These are phyloP conservation scores for Rhineura floridana DNA, from an alignment of 2,113 vertebrate species.

Conservation along the genomic window DNA sequence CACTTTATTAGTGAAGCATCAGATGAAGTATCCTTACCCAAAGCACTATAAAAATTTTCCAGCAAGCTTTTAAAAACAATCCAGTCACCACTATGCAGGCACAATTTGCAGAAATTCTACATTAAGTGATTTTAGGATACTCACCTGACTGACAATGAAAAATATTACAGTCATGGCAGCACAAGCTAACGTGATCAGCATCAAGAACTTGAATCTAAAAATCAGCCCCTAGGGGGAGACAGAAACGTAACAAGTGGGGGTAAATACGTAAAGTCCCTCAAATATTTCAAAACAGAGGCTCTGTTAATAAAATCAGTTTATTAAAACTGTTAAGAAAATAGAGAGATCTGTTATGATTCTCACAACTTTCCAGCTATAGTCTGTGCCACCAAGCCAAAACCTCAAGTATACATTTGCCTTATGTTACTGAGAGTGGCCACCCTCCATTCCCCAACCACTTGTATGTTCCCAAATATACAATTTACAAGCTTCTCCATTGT, in stretches of 20 bases:
- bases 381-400: not conserved
- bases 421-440: too few relatives aligned
- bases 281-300: not conserved
- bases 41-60: not conserved
- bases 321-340: too few relatives aligned
- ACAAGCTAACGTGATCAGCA: slow-evolving; percentile 95
- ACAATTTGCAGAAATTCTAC: not conserved
- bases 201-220: slow-evolving; percentile 98
- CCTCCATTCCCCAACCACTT: too few relatives aligned
- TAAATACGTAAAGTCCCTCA: not conserved
- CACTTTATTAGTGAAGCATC: not conserved
- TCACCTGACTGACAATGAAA: slow-evolving; percentile 98
- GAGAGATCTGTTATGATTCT: not conserved
- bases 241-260: slow-evolving; percentile 2
- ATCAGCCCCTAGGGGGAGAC: slow-evolving; percentile 88
- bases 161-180: slow-evolving; percentile 97
- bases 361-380: not conserved
- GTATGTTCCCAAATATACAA: too few relatives aligned
- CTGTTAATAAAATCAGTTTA: too few relatives aligned
- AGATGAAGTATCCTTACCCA: not conserved
- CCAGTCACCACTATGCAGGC: not conserved
- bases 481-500: too few relatives aligned
- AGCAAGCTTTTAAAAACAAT: not conserved
- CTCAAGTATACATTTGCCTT: too few relatives aligned
- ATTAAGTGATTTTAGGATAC: slow-evolving; percentile 1